Percentiles rank a stretch among this genome's conserved stretches.
phyloP scores from a whole-genome alignment of 2,888 invertebrate species.

The Trypoxylon attenuatum region DNA sequence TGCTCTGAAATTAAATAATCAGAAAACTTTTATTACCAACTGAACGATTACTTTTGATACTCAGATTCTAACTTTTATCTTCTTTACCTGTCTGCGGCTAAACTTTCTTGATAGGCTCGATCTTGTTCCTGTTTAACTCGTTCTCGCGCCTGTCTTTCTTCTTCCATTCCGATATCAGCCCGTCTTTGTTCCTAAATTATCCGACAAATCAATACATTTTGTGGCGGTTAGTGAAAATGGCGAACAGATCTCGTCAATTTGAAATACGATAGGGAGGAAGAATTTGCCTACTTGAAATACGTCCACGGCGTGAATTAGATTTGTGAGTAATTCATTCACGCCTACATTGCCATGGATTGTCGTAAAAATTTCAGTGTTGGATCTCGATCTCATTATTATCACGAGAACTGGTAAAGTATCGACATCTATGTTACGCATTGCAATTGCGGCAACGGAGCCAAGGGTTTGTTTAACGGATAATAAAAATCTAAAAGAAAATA shows the following conservation, averaged over 20 bases:
- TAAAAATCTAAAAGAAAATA: constrained; percentile 79
- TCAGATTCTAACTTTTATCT: too few relatives aligned
- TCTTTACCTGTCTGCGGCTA: constrained; percentile 86
- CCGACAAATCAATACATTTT: too few relatives aligned
- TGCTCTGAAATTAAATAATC: constrained; percentile 77
- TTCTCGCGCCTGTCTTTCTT: constrained; percentile 92
- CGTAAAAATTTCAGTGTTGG: constrained; percentile 92
- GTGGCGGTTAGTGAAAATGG: too few relatives aligned
- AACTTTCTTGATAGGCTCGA: constrained; percentile 92
- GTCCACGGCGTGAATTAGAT: constrained; percentile 91
- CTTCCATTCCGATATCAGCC: constrained; percentile 86
- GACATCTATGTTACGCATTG: constrained; percentile 88
- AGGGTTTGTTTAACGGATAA: constrained; percentile 85
- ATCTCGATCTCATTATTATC: constrained; percentile 90
- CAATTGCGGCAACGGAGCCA: constrained; percentile 88
- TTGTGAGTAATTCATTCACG: constrained; percentile 90
- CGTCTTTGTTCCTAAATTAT: constrained; percentile 81
- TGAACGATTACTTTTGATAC: too few relatives aligned
- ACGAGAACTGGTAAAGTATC: constrained; percentile 93
- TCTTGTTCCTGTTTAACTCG: constrained; percentile 95
- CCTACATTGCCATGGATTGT: constrained; percentile 94
- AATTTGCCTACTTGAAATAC: constrained; percentile 80
- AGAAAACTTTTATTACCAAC: constrained; percentile 4
- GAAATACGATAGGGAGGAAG: too few relatives aligned
- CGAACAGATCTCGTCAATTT: too few relatives aligned